Conservation (phyloP, 2,797 vertebrate species). For the Muraenolepis orangiensis region DNA sequence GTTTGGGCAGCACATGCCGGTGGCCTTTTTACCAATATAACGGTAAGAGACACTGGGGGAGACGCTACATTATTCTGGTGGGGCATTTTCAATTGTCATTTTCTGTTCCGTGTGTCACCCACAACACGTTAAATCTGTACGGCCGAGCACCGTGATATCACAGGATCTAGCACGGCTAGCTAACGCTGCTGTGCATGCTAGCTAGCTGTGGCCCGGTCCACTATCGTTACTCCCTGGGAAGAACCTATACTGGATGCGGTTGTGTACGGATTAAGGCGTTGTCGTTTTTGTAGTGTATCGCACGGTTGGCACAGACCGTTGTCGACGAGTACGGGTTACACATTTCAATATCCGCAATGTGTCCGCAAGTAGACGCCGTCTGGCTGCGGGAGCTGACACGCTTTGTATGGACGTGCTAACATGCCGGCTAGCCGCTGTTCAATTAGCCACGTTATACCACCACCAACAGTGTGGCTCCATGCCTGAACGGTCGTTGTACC, state of each 20-base stretch:
- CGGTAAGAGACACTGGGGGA: slow-evolving; percentile 60
- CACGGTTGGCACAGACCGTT: not conserved
- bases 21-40: slow-evolving; percentile 86
- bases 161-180: not conserved
- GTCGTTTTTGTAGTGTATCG: not conserved
- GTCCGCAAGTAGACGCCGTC: not conserved
- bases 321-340: not conserved
- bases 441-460: not conserved
- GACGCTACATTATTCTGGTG: not conserved
- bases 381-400: slow-evolving; percentile 40
- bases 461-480: too few species aligned
- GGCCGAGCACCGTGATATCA: not conserved
- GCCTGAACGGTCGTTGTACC: too few species aligned
- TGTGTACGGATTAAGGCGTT: too few species aligned
- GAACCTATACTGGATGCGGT: not conserved
- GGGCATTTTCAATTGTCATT: not conserved
- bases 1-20: slow-evolving; percentile 89
- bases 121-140: not conserved
- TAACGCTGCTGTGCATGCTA: not conserved
- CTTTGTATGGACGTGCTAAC: slow-evolving; percentile 58
- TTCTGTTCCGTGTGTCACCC: not conserved
- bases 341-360: not conserved
- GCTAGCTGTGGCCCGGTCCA: not conserved
- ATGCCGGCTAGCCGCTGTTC: slow-evolving; percentile 35
- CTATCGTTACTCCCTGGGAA: not conserved